Percentiles rank a stretch among this genome's conserved stretches.
These are phyloP conservation scores for Theretra japonica DNA, from an alignment of 2,888 invertebrate species.

Conservation along the genomic window DNA sequence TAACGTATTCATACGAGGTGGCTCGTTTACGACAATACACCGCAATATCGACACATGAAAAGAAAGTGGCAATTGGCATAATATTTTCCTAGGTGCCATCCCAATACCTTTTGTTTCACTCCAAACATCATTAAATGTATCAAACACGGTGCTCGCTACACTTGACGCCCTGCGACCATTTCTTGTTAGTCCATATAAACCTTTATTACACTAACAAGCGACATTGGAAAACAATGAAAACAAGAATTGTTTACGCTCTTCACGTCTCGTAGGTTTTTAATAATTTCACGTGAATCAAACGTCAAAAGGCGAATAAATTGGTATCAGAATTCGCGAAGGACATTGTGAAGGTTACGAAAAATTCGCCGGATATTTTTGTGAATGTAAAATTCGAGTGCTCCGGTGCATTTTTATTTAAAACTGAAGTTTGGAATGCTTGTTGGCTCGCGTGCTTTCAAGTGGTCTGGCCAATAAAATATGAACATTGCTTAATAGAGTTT, in stretches of 20 bases:
- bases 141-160: background rate
- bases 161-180: slow-evolving; percentile 10
- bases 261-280: background rate
- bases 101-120: slow-evolving; percentile 11
- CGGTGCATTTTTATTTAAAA: slow-evolving; percentile 8
- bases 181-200: slow-evolving; percentile 30
- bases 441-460: slow-evolving; percentile 19
- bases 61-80: slow-evolving; percentile 22
- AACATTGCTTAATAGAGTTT: slow-evolving; percentile 3
- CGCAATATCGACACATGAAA: slow-evolving; percentile 19
- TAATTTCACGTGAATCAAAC: background rate
- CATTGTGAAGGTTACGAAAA: slow-evolving; percentile 10
- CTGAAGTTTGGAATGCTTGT: slow-evolving; percentile 7
- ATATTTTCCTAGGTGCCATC: slow-evolving; percentile 13
- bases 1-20: slow-evolving; percentile 21
- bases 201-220: slow-evolving; percentile 48
- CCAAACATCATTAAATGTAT: slow-evolving; percentile 27
- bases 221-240: slow-evolving; percentile 53
- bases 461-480: background rate
- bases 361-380: background rate
- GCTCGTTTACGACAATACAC: slow-evolving; percentile 13
- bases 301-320: background rate
- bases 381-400: slow-evolving; percentile 11
- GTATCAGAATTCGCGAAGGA: background rate
- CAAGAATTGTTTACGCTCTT: slow-evolving; percentile 19